Evolutionary conservation across 2,113 vertebrate genomes (phyloP), one percentile per base, ranked within the genome.

Genomic region (Podarcis raffonei): DNA sequence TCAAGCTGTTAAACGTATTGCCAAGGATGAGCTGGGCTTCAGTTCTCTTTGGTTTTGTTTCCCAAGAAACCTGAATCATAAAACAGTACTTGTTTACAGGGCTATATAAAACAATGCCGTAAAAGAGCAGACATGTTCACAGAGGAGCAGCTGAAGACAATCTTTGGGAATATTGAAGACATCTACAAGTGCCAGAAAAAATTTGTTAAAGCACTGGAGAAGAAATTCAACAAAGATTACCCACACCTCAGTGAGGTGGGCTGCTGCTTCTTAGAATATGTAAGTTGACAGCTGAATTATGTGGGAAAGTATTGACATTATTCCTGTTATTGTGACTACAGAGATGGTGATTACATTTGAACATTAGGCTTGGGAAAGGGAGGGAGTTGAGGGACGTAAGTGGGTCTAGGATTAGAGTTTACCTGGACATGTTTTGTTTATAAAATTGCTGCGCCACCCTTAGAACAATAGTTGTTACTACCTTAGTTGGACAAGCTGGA

Each of bases 31-130:
- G 23, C 6, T 53, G 57, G 69, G 35, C 13, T 87, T 32, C 68
- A 78, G 68, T 27, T 76, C 30, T 76, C 68, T 65, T 72, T 71
- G n/a, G 72, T 22, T 53, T 75, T 75, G 79, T 32, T 20, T 30
- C 75, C 16, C 27, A 23, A 86, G 5, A 48, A 66, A 78, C 25
- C n/a, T 42, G 22, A 16, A 20, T 25, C 13, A 72, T 9, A 27
- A 87, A 2, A 53, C 89, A 1, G 92, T 81, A 0, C 84, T 92
- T 93, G 74, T 78, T 84, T 74, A 22, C 87, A 99, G 99, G 98
- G 99, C 59, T 99, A 99, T 91, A 98, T 99, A 91, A 97, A 98
- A 92, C 99, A 99, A 95, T 99, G 99, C 86, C 98, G 98, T 76
- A 98, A 97, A 94, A 97, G 98, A 79, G 98, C 97, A 0, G 98